phyloP scores from a whole-genome alignment of 2,797 vertebrate genomes.

The Peromyscus eremicus region DNA sequence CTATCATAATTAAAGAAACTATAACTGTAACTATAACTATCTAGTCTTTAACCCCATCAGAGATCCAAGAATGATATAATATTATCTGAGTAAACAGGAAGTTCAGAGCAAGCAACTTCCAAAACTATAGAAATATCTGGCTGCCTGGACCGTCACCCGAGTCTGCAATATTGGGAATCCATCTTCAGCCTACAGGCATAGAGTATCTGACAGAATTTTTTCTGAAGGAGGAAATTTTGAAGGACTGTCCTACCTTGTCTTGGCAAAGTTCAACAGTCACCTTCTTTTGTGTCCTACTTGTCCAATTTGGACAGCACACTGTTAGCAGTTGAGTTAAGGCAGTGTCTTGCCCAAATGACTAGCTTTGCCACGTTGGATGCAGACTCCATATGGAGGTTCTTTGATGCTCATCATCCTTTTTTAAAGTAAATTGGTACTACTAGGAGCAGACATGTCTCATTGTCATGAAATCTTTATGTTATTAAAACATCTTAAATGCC shows the following conservation, averaged over 20 bases:
- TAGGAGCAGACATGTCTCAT: neutral
- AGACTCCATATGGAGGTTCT: neutral
- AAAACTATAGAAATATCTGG: neutral
- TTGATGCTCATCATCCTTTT: neutral
- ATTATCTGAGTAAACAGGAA: neutral
- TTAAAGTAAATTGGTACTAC: neutral
- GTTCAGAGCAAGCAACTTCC: neutral
- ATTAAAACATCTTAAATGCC: neutral
- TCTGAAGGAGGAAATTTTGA: neutral
- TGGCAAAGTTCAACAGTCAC: neutral
- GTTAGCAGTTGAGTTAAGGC: neutral
- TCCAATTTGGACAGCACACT: neutral
- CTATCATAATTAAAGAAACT: neutral
- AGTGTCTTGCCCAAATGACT: neutral
- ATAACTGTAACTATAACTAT: neutral
- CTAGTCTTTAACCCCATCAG: neutral
- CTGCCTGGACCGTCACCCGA: neutral
- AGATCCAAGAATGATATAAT: neutral
- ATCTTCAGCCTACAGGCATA: neutral
- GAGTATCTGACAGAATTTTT: neutral
- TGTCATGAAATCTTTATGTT: neutral
- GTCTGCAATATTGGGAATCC: neutral
- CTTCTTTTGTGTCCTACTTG: neutral
- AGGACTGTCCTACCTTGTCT: neutral
- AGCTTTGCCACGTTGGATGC: neutral